A percentile compares a stretch with the other conserved stretches of the same genome.
These are phyloP conservation scores for Pteronura brasiliensis DNA, from an alignment of 2,113 vertebrate genomes.

Conservation along the genomic window DNA sequence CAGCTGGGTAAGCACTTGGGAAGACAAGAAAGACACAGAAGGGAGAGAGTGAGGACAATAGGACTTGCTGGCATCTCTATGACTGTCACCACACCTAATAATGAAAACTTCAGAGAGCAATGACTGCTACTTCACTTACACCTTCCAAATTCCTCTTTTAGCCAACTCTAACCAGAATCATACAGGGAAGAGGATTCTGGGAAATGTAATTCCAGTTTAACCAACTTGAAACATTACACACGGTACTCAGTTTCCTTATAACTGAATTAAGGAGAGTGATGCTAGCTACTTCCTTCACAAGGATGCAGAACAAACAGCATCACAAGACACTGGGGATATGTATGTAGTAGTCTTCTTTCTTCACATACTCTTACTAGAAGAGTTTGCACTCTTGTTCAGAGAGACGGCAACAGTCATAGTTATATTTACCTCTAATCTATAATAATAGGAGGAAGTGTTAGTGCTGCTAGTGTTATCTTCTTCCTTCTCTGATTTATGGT, in stretches of 20 bases:
- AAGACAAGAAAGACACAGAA: neutral
- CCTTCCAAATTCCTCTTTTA: neutral
- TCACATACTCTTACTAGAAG: neutral
- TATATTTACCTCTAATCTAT: neutral
- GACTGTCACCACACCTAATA: neutral
- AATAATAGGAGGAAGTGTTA: neutral
- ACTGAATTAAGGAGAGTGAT: neutral
- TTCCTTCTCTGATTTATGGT: slow-evolving; percentile 9
- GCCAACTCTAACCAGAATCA: neutral
- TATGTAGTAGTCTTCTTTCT: neutral
- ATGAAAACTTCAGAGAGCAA: neutral
- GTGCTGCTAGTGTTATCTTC: neutral
- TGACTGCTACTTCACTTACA: neutral
- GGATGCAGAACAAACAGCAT: neutral
- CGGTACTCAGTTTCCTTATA: neutral
- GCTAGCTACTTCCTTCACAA: neutral
- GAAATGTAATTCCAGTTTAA: neutral
- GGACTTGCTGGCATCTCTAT: neutral
- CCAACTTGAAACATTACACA: neutral
- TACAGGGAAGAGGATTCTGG: neutral
- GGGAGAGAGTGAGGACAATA: neutral
- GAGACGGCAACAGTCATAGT: neutral
- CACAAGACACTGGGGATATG: neutral
- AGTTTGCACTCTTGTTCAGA: neutral
- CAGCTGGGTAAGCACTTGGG: neutral